These are phyloP conservation scores for Acrossocheilus fasciatus DNA, from an alignment of 2,797 vertebrate species.

Conservation along the genomic window DNA sequence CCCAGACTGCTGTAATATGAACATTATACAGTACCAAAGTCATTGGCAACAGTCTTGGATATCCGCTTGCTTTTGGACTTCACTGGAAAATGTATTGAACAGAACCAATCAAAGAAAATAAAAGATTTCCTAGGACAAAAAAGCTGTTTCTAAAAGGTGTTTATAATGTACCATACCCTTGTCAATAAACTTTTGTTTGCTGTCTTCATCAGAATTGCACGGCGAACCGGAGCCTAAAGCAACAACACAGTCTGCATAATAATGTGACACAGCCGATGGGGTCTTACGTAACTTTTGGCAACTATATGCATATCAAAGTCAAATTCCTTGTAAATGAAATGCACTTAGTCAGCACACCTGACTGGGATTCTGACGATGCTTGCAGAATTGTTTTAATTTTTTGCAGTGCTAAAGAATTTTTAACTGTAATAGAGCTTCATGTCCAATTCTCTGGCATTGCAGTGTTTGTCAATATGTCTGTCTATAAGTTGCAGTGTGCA, in stretches of 20 bases:
- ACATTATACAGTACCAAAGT: constrained; percentile 94
- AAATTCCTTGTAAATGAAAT: constrained; percentile 20
- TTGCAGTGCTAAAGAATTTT: constrained; percentile 33
- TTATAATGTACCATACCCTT: constrained; percentile 85
- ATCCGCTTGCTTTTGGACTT: constrained; percentile 96
- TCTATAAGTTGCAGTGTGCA: constrained; percentile 10
- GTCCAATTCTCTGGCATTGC: constrained; percentile 10
- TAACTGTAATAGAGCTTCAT: constrained; percentile 5
- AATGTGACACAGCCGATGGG: constrained; percentile 28
- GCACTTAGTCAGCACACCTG: constrained; percentile 28
- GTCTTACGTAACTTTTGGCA: constrained; percentile 27
- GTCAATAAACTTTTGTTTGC: constrained; percentile 93
- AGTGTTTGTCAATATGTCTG: constrained; percentile 15
- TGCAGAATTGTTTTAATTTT: constrained; percentile 26
- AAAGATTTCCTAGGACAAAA: background rate
- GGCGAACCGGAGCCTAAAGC: constrained; percentile 90
- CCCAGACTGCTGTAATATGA: constrained; percentile 59
- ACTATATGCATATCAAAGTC: constrained; percentile 44
- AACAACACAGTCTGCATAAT: constrained; percentile 69
- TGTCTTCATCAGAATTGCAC: constrained; percentile 93
- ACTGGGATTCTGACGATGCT: constrained; percentile 14
- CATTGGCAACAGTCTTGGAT: constrained; percentile 98
- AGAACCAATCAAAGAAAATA: constrained; percentile 69
- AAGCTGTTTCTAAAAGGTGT: background rate
- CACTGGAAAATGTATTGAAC: constrained; percentile 88